A percentile compares a stretch with the other conserved stretches of the same genome.
Conservation (phyloP, 2,797 vertebrate genomes). For the Hafferia zeledoni region DNA sequence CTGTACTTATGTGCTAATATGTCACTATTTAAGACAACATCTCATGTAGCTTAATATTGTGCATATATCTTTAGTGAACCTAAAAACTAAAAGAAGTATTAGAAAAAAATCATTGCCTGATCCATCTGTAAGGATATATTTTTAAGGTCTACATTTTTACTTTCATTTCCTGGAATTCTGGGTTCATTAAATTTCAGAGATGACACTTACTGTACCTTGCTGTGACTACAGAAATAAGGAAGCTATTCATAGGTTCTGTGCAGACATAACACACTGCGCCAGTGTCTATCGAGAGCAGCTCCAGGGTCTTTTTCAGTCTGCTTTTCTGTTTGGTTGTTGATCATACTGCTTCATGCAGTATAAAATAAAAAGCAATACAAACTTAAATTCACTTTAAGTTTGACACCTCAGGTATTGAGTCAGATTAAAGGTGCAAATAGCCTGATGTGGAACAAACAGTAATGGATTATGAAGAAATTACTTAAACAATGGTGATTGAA, state of each 20-base stretch:
- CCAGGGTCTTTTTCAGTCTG: neutral
- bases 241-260: constrained; percentile 7
- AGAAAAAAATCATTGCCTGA: constrained; percentile 1
- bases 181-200: constrained; percentile 46
- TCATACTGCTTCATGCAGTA: neutral
- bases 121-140: neutral
- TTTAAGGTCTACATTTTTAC: neutral
- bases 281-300: neutral
- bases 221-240: constrained; percentile 26
- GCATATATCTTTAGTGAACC: neutral
- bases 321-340: neutral
- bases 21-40: neutral
- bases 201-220: constrained; percentile 11
- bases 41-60: neutral
- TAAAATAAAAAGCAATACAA: neutral
- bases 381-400: neutral
- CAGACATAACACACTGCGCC: neutral
- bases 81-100: neutral
- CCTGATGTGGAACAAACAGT: neutral
- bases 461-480: neutral
- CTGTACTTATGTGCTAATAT: neutral
- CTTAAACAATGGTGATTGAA: neutral
- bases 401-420: neutral
- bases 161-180: constrained; percentile 40
- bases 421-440: neutral